Conservation (phyloP, 92 coral and sea anemone species). For the Porites evermanni region DNA sequence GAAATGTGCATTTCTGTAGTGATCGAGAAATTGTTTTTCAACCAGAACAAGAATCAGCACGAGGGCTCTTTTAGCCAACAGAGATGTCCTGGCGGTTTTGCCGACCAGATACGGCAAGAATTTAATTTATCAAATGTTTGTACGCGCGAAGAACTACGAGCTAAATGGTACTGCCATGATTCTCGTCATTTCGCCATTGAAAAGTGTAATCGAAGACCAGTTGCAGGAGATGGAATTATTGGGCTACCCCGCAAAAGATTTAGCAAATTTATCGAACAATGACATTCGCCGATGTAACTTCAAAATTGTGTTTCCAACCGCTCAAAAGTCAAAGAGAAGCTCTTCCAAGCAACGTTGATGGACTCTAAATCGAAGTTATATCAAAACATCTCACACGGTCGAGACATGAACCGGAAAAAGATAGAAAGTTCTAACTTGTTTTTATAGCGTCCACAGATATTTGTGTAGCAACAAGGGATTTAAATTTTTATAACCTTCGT, state of each 20-base stretch:
- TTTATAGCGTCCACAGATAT: too few relatives aligned
- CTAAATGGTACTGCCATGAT: not conserved
- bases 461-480: too few relatives aligned
- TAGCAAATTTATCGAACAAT: too few relatives aligned
- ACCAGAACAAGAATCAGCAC: slow-evolving; percentile 7
- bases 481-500: too few relatives aligned
- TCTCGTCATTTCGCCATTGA: slow-evolving; percentile 14
- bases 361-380: too few relatives aligned
- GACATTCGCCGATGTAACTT: too few relatives aligned
- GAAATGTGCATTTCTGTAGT: not conserved
- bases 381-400: too few relatives aligned
- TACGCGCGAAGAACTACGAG: too few relatives aligned
- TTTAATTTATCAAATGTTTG: not conserved
- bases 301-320: too few relatives aligned
- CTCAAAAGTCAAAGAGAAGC: too few relatives aligned
- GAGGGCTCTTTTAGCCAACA: slow-evolving; percentile 4
- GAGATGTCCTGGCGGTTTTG: not conserved
- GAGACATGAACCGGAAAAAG: too few relatives aligned
- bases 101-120: not conserved
- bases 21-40: not conserved
- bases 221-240: not conserved
- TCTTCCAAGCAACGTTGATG: not conserved
- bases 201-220: slow-evolving; percentile 6
- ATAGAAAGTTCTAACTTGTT: too few relatives aligned
- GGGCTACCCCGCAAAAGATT: not conserved